Conservation (phyloP, 2,113 vertebrate species). For the Sylvilagus bachmani region DNA sequence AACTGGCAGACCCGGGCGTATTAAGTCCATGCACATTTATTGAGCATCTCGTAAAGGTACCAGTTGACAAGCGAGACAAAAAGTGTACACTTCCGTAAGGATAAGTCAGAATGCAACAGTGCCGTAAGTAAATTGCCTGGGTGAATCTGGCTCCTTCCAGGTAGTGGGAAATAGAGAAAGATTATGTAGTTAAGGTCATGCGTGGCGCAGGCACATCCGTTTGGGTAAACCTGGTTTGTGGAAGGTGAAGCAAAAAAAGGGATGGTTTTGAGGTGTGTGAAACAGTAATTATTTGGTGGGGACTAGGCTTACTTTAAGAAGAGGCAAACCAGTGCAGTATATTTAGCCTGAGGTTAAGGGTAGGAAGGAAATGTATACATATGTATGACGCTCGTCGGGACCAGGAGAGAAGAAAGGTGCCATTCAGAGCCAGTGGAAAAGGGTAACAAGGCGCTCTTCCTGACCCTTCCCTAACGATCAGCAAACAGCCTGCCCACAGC, state of each 20-base stretch:
- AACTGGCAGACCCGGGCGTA: slow-evolving; percentile 6
- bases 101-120: slow-evolving; percentile 49
- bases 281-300: slow-evolving; percentile 32
- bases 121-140: background rate
- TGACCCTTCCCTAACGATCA: background rate
- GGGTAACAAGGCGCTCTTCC: background rate
- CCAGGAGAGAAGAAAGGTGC: slow-evolving; percentile 41
- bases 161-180: slow-evolving; percentile 36
- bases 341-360: slow-evolving; percentile 7
- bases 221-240: slow-evolving; percentile 47
- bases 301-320: slow-evolving; percentile 45
- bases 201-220: background rate
- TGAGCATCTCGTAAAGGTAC: slow-evolving; percentile 46
- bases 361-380: slow-evolving; percentile 40
- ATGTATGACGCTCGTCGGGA: background rate
- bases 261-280: slow-evolving; percentile 16
- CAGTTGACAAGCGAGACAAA: slow-evolving; percentile 13
- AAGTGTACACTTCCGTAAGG: background rate
- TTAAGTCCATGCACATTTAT: slow-evolving; percentile 40
- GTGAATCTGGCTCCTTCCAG: slow-evolving; percentile 16
- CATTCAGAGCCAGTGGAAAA: background rate
- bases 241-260: slow-evolving; percentile 37
- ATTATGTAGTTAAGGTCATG: slow-evolving; percentile 29
- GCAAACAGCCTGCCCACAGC: background rate
- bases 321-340: background rate